These are phyloP conservation scores for Itoplectis maculator DNA, from an alignment of 2,888 invertebrate species.

Conservation along the genomic window DNA sequence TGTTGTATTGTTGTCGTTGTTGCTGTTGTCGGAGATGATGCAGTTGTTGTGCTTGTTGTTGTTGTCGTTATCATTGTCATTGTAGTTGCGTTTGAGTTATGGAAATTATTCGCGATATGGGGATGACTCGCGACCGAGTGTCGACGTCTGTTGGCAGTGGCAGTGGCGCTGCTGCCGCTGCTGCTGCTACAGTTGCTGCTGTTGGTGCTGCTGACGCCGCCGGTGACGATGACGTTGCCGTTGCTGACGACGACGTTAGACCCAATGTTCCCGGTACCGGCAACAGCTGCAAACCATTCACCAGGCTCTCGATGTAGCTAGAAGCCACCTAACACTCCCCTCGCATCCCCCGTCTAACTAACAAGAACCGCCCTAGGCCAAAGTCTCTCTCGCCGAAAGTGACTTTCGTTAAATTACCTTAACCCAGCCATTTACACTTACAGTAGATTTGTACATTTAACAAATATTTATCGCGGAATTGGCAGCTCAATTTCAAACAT, in stretches of 20 bases:
- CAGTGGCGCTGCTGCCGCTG: constrained; percentile 69
- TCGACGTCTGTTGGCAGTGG: constrained; percentile 82
- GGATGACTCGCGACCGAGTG: constrained; percentile 84
- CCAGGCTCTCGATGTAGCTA: constrained; percentile 74
- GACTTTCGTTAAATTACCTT: not conserved
- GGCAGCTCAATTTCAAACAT: not conserved
- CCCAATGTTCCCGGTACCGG: constrained; percentile 80
- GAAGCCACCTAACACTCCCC: constrained; percentile 39
- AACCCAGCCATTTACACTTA: not conserved
- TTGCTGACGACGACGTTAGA: constrained; percentile 77
- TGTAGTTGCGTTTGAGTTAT: constrained; percentile 81
- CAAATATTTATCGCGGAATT: not conserved
- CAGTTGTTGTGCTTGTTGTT: constrained; percentile 68
- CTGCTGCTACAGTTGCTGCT: constrained; percentile 24
- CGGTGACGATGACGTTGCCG: constrained; percentile 49
- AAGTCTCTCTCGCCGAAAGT: constrained; percentile 10
- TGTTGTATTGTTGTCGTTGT: constrained; percentile 72
- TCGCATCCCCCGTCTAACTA: constrained; percentile 29
- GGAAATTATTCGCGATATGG: constrained; percentile 83
- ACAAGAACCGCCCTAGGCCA: not conserved
- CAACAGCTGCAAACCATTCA: constrained; percentile 82
- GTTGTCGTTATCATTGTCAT: constrained; percentile 73
- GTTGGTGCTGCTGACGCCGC: constrained; percentile 26
- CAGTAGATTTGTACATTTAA: not conserved
- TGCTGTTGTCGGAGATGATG: constrained; percentile 70